Percentiles rank a stretch among this genome's conserved stretches.
Conservation (phyloP, 1,140 invertebrate species). For the Aphelinus certus region DNA sequence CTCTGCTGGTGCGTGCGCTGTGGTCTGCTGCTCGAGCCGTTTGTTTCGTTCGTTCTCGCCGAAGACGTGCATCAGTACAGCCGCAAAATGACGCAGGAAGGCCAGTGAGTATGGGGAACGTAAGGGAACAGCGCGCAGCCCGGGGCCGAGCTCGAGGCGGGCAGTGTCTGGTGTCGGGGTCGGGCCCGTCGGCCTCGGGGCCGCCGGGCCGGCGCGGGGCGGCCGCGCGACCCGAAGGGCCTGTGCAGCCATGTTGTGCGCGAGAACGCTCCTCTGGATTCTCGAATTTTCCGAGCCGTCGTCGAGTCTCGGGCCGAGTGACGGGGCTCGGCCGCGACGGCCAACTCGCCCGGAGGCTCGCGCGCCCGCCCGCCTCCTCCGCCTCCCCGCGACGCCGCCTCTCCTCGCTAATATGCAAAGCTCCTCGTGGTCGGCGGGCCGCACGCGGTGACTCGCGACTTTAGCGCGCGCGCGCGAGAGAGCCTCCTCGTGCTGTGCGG, state of each 20-base stretch:
- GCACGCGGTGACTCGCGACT: conserved; percentile 36
- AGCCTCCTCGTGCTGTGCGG: too few relatives aligned
- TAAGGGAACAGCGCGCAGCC: neutral
- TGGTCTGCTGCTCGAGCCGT: neutral
- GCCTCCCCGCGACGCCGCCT: neutral
- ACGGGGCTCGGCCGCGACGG: neutral
- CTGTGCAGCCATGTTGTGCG: conserved; percentile 59
- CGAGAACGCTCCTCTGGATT: conserved; percentile 60
- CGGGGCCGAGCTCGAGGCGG: neutral
- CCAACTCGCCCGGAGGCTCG: too few relatives aligned
- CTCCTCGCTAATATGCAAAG: neutral
- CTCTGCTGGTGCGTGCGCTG: neutral
- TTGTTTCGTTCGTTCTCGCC: conserved; percentile 42
- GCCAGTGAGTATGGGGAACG: conserved; percentile 58
- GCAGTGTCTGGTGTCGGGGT: too few relatives aligned
- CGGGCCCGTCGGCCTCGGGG: too few relatives aligned
- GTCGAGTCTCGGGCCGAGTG: too few relatives aligned
- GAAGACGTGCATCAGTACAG: conserved; percentile 29
- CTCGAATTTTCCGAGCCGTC: conserved; percentile 56
- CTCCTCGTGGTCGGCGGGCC: neutral
- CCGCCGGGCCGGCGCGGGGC: too few relatives aligned
- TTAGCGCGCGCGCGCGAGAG: conserved; percentile 1
- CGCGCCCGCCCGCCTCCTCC: neutral
- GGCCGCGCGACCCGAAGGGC: conserved; percentile 13
- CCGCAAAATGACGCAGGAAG: conserved; percentile 61